Evolutionary conservation across 2,888 invertebrate genomes (phyloP).

Genomic region (Hemistola chrysoprasaria): DNA sequence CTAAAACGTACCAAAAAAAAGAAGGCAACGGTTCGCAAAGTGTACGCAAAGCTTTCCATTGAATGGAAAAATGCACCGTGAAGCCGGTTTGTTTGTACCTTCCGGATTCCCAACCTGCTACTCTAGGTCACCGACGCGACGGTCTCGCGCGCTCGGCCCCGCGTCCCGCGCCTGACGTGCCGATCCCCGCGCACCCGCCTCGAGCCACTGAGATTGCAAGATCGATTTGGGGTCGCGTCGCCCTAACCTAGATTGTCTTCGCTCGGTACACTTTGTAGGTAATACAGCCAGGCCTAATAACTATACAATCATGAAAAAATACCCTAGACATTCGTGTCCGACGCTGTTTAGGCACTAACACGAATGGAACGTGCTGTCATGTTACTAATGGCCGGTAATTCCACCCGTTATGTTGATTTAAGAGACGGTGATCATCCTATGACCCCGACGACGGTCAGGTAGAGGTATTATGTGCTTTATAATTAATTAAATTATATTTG

Average conservation of each 20-base stretch:
- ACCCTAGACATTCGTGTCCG: too few relatives aligned
- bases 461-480: constrained; percentile 10
- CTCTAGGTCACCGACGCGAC: constrained; percentile 68
- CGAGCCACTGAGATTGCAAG: constrained; percentile 55
- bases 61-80: constrained; percentile 78
- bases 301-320: too few relatives aligned
- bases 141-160: constrained; percentile 57
- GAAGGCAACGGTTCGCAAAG: constrained; percentile 49
- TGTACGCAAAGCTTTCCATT: constrained; percentile 75
- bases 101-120: constrained; percentile 81
- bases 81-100: constrained; percentile 77
- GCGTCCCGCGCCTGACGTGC: constrained; percentile 49
- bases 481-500: constrained; percentile 16
- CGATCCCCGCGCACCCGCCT: constrained; percentile 51
- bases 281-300: constrained; percentile 40
- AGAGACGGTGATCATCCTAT: constrained; percentile 14
- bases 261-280: constrained; percentile 64
- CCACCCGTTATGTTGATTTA: constrained; percentile 19
- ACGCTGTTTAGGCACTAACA: constrained; percentile 7
- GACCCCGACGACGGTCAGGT: constrained; percentile 15
- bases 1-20: constrained; percentile 36
- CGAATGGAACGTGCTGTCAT: constrained; percentile 11
- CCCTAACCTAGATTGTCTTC: constrained; percentile 77
- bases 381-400: constrained; percentile 8
- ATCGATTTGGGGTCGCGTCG: constrained; percentile 77